These are phyloP conservation scores for Sinocyclocheilus grahami DNA, from an alignment of 2,113 vertebrate genomes.

Conservation along the genomic window DNA sequence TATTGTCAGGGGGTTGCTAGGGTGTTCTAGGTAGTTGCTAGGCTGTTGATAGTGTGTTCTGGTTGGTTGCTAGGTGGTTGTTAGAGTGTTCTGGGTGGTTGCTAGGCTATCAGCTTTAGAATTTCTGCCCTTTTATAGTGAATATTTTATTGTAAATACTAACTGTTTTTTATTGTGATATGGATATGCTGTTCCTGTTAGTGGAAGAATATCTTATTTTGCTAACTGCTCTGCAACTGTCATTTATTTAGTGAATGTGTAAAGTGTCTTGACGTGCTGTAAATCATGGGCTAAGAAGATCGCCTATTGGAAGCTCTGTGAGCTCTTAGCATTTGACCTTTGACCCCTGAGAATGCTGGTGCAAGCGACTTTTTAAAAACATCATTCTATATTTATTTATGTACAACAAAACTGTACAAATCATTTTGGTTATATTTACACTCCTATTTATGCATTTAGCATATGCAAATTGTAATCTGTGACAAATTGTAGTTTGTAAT, in stretches of 20 bases:
- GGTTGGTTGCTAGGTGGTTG: too few species aligned
- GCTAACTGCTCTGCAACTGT: not conserved
- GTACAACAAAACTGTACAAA: not conserved
- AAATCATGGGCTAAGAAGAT: constrained; percentile 64
- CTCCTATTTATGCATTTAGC: not conserved
- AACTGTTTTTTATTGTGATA: not conserved
- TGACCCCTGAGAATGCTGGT: constrained; percentile 67
- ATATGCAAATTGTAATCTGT: not conserved
- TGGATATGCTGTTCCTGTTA: not conserved
- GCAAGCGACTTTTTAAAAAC: constrained; percentile 57
- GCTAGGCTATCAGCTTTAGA: too few species aligned
- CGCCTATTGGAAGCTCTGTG: constrained; percentile 69
- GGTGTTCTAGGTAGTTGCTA: too few species aligned
- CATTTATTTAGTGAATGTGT: constrained; percentile 31
- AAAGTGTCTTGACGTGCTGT: constrained; percentile 62
- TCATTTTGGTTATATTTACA: not conserved
- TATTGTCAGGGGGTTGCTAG: too few species aligned
- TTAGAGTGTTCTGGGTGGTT: too few species aligned
- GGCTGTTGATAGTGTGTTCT: too few species aligned
- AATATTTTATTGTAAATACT: not conserved
- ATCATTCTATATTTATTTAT: constrained; percentile 7
- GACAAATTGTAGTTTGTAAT: not conserved
- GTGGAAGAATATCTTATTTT: not conserved
- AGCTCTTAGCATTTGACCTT: constrained; percentile 71
- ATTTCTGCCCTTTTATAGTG: not conserved